These are phyloP conservation scores for Tichodroma muraria DNA, from an alignment of 2,113 vertebrate species.

Conservation along the genomic window DNA sequence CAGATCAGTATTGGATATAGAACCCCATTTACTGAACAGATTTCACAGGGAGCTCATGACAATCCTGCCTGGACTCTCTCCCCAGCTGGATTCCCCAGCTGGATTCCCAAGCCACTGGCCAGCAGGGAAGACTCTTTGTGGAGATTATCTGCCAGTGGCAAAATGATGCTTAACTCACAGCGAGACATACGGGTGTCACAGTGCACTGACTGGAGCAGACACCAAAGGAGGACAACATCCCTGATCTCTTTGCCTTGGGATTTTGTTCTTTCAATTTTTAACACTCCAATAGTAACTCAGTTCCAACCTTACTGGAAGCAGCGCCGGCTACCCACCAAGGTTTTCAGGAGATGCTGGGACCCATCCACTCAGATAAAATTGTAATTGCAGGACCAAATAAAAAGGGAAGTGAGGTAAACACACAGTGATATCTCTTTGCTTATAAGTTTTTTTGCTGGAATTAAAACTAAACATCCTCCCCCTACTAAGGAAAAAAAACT, in stretches of 20 bases:
- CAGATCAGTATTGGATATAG: neutral
- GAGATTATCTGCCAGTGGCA: neutral
- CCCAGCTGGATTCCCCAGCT: neutral
- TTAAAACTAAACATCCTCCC: neutral
- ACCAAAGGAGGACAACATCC: neutral
- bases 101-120: neutral
- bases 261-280: neutral
- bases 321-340: neutral
- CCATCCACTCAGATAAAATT: neutral
- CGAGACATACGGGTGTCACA: neutral
- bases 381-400: neutral
- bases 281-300: neutral
- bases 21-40: neutral
- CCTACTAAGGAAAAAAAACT: neutral
- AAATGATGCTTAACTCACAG: neutral
- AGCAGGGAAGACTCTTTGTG: neutral
- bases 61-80: neutral
- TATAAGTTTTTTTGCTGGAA: neutral
- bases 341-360: neutral
- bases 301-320: neutral
- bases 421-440: neutral
- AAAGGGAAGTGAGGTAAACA: neutral
- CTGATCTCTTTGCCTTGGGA: neutral
- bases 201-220: neutral
- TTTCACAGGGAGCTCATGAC: neutral